Evolutionary conservation across 2,888 invertebrate genomes (phyloP).

Genomic region (Trilocha varians): DNA sequence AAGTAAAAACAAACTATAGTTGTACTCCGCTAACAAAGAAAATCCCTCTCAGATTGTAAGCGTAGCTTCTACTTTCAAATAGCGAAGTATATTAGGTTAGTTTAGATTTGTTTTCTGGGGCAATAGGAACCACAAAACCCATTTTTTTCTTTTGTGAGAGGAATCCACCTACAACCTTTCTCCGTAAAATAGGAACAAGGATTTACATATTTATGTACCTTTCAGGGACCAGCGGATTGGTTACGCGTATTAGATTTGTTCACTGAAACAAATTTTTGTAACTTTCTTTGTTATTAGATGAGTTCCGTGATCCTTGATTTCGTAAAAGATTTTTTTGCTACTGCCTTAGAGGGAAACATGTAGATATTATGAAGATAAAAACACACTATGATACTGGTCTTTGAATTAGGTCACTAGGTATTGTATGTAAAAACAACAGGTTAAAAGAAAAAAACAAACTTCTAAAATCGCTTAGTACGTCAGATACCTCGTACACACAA

Average conservation of each 20-base stretch:
- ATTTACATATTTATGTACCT: not conserved
- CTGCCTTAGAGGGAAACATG: too few relatives aligned
- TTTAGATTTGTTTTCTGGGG: not conserved
- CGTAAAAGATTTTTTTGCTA: too few relatives aligned
- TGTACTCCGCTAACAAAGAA: not conserved
- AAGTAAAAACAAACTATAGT: too few relatives aligned
- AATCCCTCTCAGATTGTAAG: not conserved
- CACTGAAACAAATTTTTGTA: not conserved
- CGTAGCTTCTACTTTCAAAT: not conserved
- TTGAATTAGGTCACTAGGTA: too few relatives aligned
- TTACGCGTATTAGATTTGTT: not conserved
- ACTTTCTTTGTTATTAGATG: too few relatives aligned
- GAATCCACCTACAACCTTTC: not conserved
- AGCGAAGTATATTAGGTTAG: not conserved
- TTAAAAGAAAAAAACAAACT: too few relatives aligned
- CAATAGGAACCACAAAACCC: not conserved
- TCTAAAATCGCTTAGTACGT: too few relatives aligned
- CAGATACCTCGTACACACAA: too few relatives aligned
- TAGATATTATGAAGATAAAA: too few relatives aligned
- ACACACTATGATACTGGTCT: too few relatives aligned
- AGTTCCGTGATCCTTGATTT: too few relatives aligned
- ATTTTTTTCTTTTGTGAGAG: not conserved
- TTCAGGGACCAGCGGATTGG: not conserved
- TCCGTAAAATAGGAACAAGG: not conserved
- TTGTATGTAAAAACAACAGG: too few relatives aligned